Evolutionary conservation across 2,113 vertebrate genomes (phyloP).

Genomic region (Malaclemys terrapin): DNA sequence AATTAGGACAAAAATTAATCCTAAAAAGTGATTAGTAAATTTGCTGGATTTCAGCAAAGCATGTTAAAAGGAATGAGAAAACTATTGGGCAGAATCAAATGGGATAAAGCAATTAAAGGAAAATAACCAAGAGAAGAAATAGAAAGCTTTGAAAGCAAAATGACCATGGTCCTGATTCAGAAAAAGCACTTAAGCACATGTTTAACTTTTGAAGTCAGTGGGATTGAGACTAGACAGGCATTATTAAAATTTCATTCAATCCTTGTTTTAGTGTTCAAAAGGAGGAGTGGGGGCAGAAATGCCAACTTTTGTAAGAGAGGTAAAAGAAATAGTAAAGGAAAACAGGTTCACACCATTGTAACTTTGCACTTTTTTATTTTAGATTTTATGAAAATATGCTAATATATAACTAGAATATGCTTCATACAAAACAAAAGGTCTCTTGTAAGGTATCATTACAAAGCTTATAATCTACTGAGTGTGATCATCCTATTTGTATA

Average conservation of each 20-base stretch:
- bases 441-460: too few species aligned
- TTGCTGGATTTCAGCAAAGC: background rate
- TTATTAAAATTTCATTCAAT: conserved; percentile 12
- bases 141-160: conserved; percentile 39
- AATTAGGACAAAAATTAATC: conserved; percentile 32
- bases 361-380: too few species aligned
- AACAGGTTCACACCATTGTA: background rate
- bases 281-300: background rate
- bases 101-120: conserved; percentile 18
- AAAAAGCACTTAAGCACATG: background rate
- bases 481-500: too few species aligned
- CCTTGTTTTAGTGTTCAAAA: background rate
- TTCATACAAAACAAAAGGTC: too few species aligned
- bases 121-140: background rate
- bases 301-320: background rate
- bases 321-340: background rate
- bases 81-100: background rate
- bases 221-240: background rate
- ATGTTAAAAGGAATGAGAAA: conserved; percentile 14
- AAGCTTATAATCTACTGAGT: too few species aligned
- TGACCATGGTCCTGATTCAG: background rate
- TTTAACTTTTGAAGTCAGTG: conserved; percentile 13
- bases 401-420: too few species aligned
- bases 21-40: conserved; percentile 1
- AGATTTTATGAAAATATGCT: too few species aligned